Percentiles rank a stretch among this genome's conserved stretches.
phyloP scores from a whole-genome alignment of 1,140 invertebrate species.

The Panulirus ornatus region DNA sequence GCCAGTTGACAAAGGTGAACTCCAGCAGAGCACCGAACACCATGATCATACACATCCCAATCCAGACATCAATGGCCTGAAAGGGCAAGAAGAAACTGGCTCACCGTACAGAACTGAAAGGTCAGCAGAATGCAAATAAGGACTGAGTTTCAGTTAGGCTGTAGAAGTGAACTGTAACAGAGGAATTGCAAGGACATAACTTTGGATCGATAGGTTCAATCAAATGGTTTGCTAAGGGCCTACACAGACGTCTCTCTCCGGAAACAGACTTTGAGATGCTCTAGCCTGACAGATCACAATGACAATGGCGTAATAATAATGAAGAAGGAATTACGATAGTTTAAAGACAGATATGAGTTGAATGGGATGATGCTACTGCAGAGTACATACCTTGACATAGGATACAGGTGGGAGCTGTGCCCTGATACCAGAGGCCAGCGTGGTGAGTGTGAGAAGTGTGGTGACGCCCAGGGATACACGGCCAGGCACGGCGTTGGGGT shows the following conservation, averaged over 20 bases:
- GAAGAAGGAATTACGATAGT: background rate
- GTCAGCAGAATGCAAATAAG: too few relatives aligned
- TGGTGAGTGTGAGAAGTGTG: conserved; percentile 77
- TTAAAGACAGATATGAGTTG: background rate
- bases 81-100: background rate
- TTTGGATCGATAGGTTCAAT: too few relatives aligned
- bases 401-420: conserved; percentile 77
- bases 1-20: conserved; percentile 76
- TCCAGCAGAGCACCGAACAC: conserved; percentile 77
- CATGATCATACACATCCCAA: conserved; percentile 76
- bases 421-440: conserved; percentile 77
- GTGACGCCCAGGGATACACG: conserved; percentile 78
- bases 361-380: too few relatives aligned
- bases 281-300: background rate
- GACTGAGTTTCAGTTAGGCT: too few relatives aligned
- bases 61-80: conserved; percentile 76
- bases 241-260: too few relatives aligned
- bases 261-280: too few relatives aligned
- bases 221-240: too few relatives aligned
- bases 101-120: too few relatives aligned
- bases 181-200: too few relatives aligned
- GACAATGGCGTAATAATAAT: background rate
- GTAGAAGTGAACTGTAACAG: too few relatives aligned
- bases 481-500: conserved; percentile 90
- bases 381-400: conserved; percentile 76